These are phyloP conservation scores for Holotrichia oblita DNA, from an alignment of 1,140 invertebrate species.

Conservation along the genomic window DNA sequence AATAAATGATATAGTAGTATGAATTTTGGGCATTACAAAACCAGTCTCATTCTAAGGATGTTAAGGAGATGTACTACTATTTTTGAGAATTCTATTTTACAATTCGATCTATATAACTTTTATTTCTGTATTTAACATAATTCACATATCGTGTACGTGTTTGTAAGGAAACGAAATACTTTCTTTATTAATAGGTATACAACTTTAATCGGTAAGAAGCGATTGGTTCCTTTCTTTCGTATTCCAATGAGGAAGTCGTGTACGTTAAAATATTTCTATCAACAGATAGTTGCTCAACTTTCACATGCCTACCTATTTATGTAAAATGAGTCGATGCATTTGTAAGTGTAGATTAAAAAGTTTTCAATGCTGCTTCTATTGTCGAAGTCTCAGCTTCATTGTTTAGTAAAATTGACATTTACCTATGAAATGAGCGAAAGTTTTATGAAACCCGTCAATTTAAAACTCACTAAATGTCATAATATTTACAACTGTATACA, in stretches of 20 bases:
- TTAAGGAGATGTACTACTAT: no score
- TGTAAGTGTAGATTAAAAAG: not conserved
- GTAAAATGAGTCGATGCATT: not conserved
- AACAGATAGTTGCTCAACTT: not conserved
- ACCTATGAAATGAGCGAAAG: not conserved
- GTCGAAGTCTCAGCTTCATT: not conserved
- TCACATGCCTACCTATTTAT: slow-evolving; percentile 3
- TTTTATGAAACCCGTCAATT: not conserved
- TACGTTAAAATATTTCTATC: not conserved
- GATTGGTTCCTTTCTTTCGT: no score
- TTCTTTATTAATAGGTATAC: no score
- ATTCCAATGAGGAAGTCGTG: not conserved
- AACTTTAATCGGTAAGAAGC: no score
- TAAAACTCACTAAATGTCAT: not conserved
- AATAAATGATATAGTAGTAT: no score
- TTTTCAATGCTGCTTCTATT: not conserved
- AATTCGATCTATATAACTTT: no score
- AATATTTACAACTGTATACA: not conserved
- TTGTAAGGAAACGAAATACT: no score
- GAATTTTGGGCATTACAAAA: no score
- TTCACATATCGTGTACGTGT: no score
- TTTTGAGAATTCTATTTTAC: no score
- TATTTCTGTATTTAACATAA: no score
- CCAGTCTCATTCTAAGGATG: no score
- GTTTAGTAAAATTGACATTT: not conserved